Conservation (phyloP, 2,797 vertebrate genomes). For the Delichon dasypus region DNA sequence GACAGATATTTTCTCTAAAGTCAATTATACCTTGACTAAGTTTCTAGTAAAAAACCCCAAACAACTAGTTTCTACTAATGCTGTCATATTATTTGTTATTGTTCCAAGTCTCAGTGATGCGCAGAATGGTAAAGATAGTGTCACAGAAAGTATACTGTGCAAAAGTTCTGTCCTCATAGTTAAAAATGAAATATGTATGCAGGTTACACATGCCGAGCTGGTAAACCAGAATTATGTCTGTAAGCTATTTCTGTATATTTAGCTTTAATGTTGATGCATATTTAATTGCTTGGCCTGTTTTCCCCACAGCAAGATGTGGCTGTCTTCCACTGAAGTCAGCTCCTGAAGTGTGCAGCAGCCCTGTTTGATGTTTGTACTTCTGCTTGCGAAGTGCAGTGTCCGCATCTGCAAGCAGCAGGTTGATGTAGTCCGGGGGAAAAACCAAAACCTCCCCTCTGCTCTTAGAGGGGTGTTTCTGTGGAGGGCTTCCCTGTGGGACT, state of each 20-base stretch:
- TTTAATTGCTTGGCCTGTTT: slow-evolving; percentile 66
- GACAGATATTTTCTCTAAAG: not conserved
- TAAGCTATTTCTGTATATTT: slow-evolving; percentile 56
- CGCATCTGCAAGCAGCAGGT: not conserved
- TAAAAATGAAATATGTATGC: slow-evolving; percentile 29
- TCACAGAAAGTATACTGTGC: not conserved
- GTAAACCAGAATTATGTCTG: slow-evolving; percentile 32
- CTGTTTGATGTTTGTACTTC: not conserved
- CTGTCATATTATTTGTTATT: not conserved
- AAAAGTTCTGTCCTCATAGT: slow-evolving; percentile 12
- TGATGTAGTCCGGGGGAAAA: not conserved
- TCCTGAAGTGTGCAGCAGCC: slow-evolving; percentile 22
- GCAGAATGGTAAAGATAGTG: not conserved
- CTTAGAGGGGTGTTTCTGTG: not conserved
- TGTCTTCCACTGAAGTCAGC: slow-evolving; percentile 24
- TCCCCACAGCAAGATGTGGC: slow-evolving; percentile 48
- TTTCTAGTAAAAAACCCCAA: not conserved
- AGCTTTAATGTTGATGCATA: slow-evolving; percentile 60
- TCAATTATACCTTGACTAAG: not conserved
- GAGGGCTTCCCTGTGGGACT: not conserved
- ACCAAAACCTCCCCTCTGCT: not conserved
- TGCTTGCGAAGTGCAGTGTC: not conserved
- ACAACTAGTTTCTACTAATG: not conserved
- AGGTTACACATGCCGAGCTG: slow-evolving; percentile 19
- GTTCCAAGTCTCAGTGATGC: not conserved